Evolutionary conservation across 1,140 invertebrate genomes (phyloP), one percentile per base, ranked within the genome.

Genomic region (Polypedilum vanderplanki): DNA sequence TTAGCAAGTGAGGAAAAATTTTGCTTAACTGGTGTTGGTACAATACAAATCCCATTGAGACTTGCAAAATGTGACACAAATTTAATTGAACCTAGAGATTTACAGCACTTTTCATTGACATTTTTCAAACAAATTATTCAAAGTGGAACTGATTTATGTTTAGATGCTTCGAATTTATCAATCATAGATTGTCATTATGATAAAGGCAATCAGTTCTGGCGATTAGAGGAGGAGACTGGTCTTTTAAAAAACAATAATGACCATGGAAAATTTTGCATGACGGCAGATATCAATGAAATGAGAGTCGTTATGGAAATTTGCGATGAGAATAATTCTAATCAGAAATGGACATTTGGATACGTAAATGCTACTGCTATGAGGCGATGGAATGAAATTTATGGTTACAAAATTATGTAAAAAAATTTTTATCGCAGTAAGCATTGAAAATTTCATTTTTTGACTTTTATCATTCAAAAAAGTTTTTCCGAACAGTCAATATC

Each of bases 141-240:
- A 84, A 80, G 86, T 77, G 85, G 83, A 81, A 87, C 88, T 80
- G 85, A 87, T 79, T 87, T 90, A 84, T 97, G 95, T 86, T 82
- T 97, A 83, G 95, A 97, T 86, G 93, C 92, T 75, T 85, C 92
- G 75, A 89, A 7, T 22, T 7, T 20, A 1, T 18, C 15, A 18
- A 5, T 70, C 3, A 10, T 70, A 0, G 65, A 70, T 18, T 95
- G 93, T 75, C 94, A 96, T 80, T 89, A 92, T 0, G 88, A 90
- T 78, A 89, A 92, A 76, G 96, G 95, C 0, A 98, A 98, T 84
- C 96, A 98, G 82, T 85, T 94, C 74, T 98, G 95, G 93, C 88
- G 89, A 79, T 98, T 95, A 78, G 87, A 94, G 79, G 78, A 88
- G 75, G 92, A 73, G n/a, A 74, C 75, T 12, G 75, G 78, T 12